Evolutionary conservation across 1,140 invertebrate species (phyloP), one percentile per base, ranked within the genome.

Genomic region (Cotesia glomerata): DNA sequence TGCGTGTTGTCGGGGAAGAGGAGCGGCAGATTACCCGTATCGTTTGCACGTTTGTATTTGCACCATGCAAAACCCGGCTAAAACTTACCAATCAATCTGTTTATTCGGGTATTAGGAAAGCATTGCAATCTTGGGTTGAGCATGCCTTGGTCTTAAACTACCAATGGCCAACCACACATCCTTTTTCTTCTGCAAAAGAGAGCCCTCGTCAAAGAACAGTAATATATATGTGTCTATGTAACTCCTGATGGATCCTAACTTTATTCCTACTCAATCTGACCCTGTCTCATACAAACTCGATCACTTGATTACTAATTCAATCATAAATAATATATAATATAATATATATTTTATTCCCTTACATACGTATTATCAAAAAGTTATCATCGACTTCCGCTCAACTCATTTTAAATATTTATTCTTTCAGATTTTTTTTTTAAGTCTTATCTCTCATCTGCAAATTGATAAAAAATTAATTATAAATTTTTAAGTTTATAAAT

Each of bases 181-280:
- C 85, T 85, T 86, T 86, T 85, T 86, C 84, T 86, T 86, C 85
- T 86, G 85, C 77, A 86, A 86, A 86, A 86, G 85, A 86, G 85
- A 86, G 85, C 85, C 85, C 84, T 86, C 85, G 81, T 86, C 85
- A 86, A 86, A 86, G 85, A 69, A 86, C 81, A 85, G 82, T 80
- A 85, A 76, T 45, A 45, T 7, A 45, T 45, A 45, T 81, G 81
- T 86, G 26, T 86, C 82, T 83, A 76, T 79, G 81, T 72, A 58
- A 71, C 36, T 18, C 36, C 14, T 66, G 36, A 49, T 66, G 16
- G 56, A 58, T 26, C 56, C 56, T 58, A 58, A 58, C 13, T 13
- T 26, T 16, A 26, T 26, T 18, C 56, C 56, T 58, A 58, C 16
- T 8, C 56, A 45, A 9, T 45, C 39, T 45, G 39, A 45, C 39